phyloP scores from a whole-genome alignment of 2,797 vertebrate species.

The Sardinella longiceps region DNA sequence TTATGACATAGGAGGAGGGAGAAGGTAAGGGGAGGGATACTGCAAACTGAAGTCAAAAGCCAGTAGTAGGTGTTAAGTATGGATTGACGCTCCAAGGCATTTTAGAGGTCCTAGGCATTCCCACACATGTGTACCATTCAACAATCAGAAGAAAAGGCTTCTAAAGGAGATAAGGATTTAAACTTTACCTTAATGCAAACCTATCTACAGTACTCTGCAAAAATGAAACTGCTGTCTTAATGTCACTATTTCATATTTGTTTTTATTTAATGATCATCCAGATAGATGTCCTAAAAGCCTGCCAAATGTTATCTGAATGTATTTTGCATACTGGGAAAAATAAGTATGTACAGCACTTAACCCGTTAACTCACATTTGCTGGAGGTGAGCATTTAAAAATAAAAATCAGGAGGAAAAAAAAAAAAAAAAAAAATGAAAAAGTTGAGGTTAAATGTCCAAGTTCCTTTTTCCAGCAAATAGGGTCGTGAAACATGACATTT shows the following conservation, averaged over 20 bases:
- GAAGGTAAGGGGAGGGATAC: constrained; percentile 10
- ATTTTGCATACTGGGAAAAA: constrained; percentile 67
- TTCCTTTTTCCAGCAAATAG: constrained; percentile 66
- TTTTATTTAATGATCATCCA: constrained; percentile 45
- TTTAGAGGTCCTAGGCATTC: neutral
- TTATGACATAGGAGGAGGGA: neutral
- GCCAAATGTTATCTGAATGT: constrained; percentile 46
- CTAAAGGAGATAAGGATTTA: constrained; percentile 34
- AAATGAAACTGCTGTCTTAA: constrained; percentile 55
- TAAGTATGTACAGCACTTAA: constrained; percentile 76
- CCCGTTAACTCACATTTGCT: constrained; percentile 55
- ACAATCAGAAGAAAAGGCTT: constrained; percentile 30
- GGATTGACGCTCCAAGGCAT: constrained; percentile 13
- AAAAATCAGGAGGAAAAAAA: constrained; percentile 12
- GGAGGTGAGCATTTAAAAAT: constrained; percentile 43
- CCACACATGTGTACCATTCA: constrained; percentile 15
- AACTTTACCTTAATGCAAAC: constrained; percentile 58
- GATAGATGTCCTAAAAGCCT: constrained; percentile 46
- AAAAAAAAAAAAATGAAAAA: constrained; percentile 51
- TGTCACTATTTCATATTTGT: constrained; percentile 36
- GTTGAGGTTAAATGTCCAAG: constrained; percentile 65
- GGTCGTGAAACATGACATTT: constrained; percentile 50
- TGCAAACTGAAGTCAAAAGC: constrained; percentile 13
- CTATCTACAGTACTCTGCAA: constrained; percentile 54
- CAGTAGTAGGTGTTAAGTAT: neutral